A percentile compares a stretch with the other conserved stretches of the same genome.
These are phyloP conservation scores for Synchiropus splendidus DNA, from an alignment of 2,113 vertebrate species.

Conservation along the genomic window DNA sequence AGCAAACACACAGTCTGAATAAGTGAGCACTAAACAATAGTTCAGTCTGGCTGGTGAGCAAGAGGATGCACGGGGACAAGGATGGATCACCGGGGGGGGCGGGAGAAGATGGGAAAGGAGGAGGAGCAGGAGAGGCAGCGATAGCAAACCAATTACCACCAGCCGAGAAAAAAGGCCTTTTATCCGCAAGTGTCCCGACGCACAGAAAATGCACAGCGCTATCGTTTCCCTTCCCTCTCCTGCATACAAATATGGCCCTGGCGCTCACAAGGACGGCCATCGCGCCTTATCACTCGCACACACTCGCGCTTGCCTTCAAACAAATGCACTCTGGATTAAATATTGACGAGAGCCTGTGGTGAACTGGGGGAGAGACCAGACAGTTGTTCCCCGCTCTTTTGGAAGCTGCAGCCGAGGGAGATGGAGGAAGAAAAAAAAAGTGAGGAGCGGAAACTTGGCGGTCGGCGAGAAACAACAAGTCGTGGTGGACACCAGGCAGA, in stretches of 20 bases:
- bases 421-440: conserved; percentile 2
- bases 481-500: not conserved
- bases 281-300: conserved; percentile 44
- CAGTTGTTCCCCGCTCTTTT: conserved; percentile 33
- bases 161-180: conserved; percentile 45
- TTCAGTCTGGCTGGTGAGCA: too few species aligned
- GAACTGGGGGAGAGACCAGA: conserved; percentile 34
- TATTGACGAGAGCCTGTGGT: conserved; percentile 61
- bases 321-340: conserved; percentile 63
- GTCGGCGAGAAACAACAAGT: conserved; percentile 4
- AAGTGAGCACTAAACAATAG: conserved; percentile 20
- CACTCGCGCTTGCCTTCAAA: conserved; percentile 50
- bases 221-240: conserved; percentile 6
- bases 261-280: conserved; percentile 21
- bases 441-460: not conserved
- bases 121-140: conserved; percentile 13
- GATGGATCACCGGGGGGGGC: conserved; percentile 33
- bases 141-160: conserved; percentile 41
- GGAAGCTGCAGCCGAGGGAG: conserved; percentile 17
- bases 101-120: conserved; percentile 6
- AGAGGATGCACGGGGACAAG: conserved; percentile 19
- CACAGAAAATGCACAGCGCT: conserved; percentile 22
- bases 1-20: conserved; percentile 34
- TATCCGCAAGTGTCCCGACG: conserved; percentile 41
- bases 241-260: conserved; percentile 33